Conservation (phyloP, 2,888 invertebrate species). For the Molorchus minor region DNA sequence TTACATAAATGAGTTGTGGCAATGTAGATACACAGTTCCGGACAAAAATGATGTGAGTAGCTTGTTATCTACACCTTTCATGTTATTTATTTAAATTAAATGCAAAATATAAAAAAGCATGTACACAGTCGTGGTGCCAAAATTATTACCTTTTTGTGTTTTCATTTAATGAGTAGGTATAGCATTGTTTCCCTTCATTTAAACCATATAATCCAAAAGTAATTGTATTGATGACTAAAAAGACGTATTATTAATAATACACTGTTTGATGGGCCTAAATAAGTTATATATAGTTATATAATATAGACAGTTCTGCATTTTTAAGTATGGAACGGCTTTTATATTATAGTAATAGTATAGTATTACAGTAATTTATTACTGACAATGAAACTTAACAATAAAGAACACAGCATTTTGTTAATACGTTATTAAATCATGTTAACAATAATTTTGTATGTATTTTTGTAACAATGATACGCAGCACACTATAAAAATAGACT, state of each 20-base stretch:
- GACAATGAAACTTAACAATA: conserved; percentile 29
- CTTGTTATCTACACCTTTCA: conserved; percentile 52
- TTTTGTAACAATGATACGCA: conserved; percentile 44
- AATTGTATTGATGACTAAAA: conserved; percentile 24
- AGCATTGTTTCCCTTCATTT: conserved; percentile 43
- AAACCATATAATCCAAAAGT: conserved; percentile 26
- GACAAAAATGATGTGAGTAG: conserved; percentile 52
- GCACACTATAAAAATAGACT: conserved; percentile 52
- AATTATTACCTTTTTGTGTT: conserved; percentile 46
- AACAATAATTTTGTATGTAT: conserved; percentile 48
- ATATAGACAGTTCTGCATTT: conserved; percentile 34
- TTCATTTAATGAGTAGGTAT: conserved; percentile 27
- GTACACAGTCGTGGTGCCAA: conserved; percentile 61
- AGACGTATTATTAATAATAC: conserved; percentile 29
- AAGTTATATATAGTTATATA: too few relatives aligned
- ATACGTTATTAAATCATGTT: conserved; percentile 40
- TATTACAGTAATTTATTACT: too few relatives aligned
- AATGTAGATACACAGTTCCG: conserved; percentile 57
- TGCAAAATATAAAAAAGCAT: conserved; percentile 62
- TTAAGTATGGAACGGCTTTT: conserved; percentile 40
- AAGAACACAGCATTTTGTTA: conserved; percentile 35
- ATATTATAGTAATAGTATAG: conserved; percentile 26
- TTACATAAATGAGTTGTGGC: conserved; percentile 60
- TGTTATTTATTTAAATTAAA: conserved; percentile 50
- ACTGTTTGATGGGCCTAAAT: conserved; percentile 34